A percentile compares a stretch with the other conserved stretches of the same genome.
These are phyloP conservation scores for Callaeas wilsoni DNA, from an alignment of 2,113 vertebrate species.

Conservation along the genomic window DNA sequence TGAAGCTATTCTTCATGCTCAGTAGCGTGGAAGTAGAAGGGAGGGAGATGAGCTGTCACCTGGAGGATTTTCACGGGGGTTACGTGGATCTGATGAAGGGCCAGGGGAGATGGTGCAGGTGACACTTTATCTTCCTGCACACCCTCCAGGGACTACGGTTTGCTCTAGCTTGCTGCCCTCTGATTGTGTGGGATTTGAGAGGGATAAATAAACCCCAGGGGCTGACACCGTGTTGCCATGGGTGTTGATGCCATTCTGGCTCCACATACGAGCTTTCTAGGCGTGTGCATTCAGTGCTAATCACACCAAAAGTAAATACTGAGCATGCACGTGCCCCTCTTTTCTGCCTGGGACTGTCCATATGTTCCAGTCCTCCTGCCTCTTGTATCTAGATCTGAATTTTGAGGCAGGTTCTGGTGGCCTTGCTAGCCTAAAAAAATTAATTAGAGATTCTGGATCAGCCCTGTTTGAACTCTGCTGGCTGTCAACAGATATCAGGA, in stretches of 20 bases:
- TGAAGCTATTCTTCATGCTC: background rate
- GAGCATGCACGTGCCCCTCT: accelerated
- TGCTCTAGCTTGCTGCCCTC: background rate
- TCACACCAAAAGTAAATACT: background rate
- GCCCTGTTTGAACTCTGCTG: background rate
- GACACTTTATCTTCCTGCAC: background rate
- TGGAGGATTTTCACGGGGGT: background rate
- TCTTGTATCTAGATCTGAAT: background rate
- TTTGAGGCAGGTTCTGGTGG: background rate
- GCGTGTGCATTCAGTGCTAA: accelerated
- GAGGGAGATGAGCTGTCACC: background rate
- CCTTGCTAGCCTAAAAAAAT: background rate
- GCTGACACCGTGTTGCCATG: background rate
- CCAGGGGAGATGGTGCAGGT: background rate
- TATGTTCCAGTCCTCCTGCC: background rate
- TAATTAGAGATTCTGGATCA: background rate
- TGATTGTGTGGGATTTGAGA: background rate
- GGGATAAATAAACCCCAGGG: background rate
- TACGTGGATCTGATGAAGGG: background rate
- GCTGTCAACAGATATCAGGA: accelerated
- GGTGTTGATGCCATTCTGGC: background rate
- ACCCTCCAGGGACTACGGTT: background rate
- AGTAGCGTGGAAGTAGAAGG: background rate
- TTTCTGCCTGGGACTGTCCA: background rate
- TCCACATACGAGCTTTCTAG: accelerated